Evolutionary conservation across 2,113 vertebrate species (phyloP), one percentile per base, ranked within the genome.

Genomic region (Turdus rufiventris): DNA sequence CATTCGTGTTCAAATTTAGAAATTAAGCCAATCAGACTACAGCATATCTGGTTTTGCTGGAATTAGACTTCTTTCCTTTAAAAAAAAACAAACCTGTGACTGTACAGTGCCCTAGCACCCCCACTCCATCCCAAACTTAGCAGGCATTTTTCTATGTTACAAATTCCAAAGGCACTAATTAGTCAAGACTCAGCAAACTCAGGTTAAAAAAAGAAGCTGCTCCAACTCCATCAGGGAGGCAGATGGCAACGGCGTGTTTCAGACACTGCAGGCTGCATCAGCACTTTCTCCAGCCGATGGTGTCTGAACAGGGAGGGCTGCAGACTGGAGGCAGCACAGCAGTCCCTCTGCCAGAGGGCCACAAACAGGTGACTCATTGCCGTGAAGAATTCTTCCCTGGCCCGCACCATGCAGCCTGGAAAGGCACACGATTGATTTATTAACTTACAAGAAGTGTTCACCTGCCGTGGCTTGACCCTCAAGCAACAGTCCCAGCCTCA

Each of bases 101-200:
- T 83, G 78, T 33, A 90, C 78, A 83, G 75, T 77, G 90, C 75
- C 94, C 94, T 34, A 90, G 91, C 76, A 93, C 88, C 88, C 92
- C 82, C 73, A 77, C 84, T 78, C 60, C 63, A 91, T 78, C 93
- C 93, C 95, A 96, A 96, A 96, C 79, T 96, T 90, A 96, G 94
- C 75, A 90, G 85, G 79, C 82, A 8, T 70, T 94, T 90, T 88
- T 85, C 78, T 66, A 19, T 0, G 8, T 62, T 94, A 93, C 82
- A 57, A 26, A 93, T 95, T 95, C 88, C 91, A 97, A 96, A 96
- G 92, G 91, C 90, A 5, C 61, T 95, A 95, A 97, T 96, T 97
- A 97, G 88, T 81, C 85, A 97, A 94, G 94, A 96, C 94, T 97
- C 94, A 96, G 95, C 93, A 96, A 95, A 94, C 94, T 88, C 65